These are phyloP conservation scores for Battus philenor DNA, from an alignment of 1,140 invertebrate genomes.

Conservation along the genomic window DNA sequence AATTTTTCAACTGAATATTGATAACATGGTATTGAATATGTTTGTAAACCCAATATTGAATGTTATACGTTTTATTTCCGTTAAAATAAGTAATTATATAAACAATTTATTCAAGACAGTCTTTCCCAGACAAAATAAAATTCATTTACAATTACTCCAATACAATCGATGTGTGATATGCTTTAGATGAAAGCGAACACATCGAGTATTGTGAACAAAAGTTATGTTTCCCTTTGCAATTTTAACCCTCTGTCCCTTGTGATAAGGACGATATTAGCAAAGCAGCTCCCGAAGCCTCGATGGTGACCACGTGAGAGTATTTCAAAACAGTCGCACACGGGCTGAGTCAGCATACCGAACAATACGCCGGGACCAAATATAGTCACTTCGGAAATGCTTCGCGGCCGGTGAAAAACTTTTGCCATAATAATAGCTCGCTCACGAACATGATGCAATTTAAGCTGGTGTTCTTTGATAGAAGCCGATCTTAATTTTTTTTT, in stretches of 20 bases:
- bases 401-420: not conserved
- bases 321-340: slow-evolving; percentile 23
- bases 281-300: not conserved
- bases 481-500: not conserved
- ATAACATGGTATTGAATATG: too few species aligned
- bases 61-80: too few species aligned
- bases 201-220: too few species aligned
- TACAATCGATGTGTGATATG: too few species aligned
- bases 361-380: slow-evolving; percentile 21
- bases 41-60: too few species aligned
- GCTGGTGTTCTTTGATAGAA: not conserved
- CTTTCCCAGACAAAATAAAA: too few species aligned
- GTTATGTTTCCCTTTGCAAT: too few species aligned
- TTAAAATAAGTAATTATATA: too few species aligned
- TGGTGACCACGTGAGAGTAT: slow-evolving; percentile 24
- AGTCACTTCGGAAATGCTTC: slow-evolving; percentile 7
- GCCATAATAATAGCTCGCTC: not conserved
- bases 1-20: too few species aligned
- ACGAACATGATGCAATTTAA: not conserved
- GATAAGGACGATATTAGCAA: slow-evolving; percentile 2
- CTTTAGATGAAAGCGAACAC: too few species aligned
- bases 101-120: too few species aligned
- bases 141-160: too few species aligned
- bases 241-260: not conserved
- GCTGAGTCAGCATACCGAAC: slow-evolving; percentile 21